Conservation (phyloP, 2,113 vertebrate species). For the Chaetorhynchus papuensis region DNA sequence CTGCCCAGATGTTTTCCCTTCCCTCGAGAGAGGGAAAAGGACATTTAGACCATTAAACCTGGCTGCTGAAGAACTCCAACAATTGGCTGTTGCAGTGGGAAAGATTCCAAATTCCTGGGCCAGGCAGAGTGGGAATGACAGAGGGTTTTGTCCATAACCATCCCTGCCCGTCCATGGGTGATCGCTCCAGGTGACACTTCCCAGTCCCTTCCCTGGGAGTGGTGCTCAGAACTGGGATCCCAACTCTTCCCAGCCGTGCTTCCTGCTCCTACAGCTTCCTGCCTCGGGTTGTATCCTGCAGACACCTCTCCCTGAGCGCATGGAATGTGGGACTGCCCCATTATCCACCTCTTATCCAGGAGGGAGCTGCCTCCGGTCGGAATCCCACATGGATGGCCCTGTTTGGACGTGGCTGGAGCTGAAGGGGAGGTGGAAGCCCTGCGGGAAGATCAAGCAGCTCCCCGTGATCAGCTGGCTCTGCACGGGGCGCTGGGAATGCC, state of each 20-base stretch:
- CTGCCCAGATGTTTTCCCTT: background rate
- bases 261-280: background rate
- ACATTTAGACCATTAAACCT: background rate
- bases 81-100: background rate
- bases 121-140: background rate
- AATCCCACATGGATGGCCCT: background rate
- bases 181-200: background rate
- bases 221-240: background rate
- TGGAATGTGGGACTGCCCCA: background rate
- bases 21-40: background rate
- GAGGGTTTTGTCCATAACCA: background rate
- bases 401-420: background rate
- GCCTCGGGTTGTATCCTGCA: background rate
- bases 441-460: background rate
- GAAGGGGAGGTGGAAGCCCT: background rate
- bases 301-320: background rate
- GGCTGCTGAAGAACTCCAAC: background rate
- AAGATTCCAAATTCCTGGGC: background rate
- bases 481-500: fast-evolving
- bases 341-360: fast-evolving
- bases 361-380: background rate
- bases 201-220: background rate
- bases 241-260: background rate
- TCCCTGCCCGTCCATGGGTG: background rate
- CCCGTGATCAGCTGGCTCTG: background rate